Evolutionary conservation across 2,113 vertebrate species (phyloP).

Genomic region (Tychaedon coryphoeus): DNA sequence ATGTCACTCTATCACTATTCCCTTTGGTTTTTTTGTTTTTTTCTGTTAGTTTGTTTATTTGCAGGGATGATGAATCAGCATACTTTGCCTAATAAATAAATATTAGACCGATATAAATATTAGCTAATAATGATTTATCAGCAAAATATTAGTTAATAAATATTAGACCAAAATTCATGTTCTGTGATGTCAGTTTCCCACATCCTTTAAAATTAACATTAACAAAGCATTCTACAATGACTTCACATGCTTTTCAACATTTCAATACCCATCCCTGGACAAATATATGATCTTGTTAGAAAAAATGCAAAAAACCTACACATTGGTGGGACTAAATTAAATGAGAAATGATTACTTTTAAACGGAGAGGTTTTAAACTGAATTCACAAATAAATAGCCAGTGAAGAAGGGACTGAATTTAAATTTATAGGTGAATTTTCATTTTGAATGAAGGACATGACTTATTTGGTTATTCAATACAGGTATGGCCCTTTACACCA

Average conservation of each 20-base stretch:
- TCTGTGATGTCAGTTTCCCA: background rate
- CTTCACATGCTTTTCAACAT: background rate
- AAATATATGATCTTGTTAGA: rapidly evolving
- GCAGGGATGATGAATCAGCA: background rate
- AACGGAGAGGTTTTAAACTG: background rate
- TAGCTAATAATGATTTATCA: background rate
- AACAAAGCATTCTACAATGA: background rate
- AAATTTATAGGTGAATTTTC: background rate
- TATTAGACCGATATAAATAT: background rate
- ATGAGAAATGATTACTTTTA: background rate
- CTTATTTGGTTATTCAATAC: background rate
- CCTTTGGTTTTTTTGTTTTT: background rate
- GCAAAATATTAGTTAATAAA: background rate
- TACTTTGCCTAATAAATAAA: background rate
- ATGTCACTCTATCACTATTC: background rate
- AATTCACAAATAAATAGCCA: background rate
- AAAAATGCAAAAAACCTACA: background rate
- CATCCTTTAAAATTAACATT: background rate
- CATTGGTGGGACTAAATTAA: background rate
- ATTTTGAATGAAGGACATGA: background rate
- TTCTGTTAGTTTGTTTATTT: background rate
- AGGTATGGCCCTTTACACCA: background rate
- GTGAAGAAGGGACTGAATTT: background rate
- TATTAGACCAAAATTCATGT: background rate
- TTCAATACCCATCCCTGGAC: background rate